Evolutionary conservation across 2,113 vertebrate genomes (phyloP).

Genomic region (Takifugu bimaculatus): DNA sequence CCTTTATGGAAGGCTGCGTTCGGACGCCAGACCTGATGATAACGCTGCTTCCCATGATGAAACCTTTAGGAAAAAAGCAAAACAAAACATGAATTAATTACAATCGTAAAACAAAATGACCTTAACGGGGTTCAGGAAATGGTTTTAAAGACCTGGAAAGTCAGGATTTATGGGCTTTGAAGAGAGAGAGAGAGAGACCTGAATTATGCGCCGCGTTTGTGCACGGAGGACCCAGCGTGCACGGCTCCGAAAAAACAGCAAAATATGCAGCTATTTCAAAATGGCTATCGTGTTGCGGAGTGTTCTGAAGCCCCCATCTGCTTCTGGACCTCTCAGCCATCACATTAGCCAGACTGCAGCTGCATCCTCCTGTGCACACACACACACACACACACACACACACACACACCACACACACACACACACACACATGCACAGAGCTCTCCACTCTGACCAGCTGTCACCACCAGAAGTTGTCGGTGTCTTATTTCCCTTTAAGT

Average conservation of each 20-base stretch:
- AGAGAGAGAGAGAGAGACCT: no score
- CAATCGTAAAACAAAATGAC: no score
- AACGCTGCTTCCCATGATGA: no score
- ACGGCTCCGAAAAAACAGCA: no score
- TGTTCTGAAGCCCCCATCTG: conserved; percentile 54
- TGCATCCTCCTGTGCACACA: conserved; percentile 58
- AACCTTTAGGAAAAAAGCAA: no score
- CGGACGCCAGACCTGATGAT: not conserved
- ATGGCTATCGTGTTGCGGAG: conserved; percentile 54
- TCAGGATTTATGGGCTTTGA: not conserved
- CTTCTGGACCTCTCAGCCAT: conserved; percentile 60
- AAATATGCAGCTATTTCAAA: conserved; percentile 31
- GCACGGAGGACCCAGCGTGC: no score
- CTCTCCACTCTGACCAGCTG: conserved; percentile 66
- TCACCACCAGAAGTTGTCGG: conserved; percentile 54
- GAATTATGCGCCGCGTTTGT: no score
- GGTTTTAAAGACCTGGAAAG: conserved; percentile 4
- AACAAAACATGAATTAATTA: conserved; percentile 7
- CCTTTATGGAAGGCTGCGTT: conserved; percentile 45
- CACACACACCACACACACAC: no score
- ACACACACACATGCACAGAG: conserved; percentile 3
- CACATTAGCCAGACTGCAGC: conserved; percentile 65
- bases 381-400: conserved; percentile 9
- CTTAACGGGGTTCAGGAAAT: no score
- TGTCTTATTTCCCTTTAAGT: conserved; percentile 67